Conservation (phyloP, 2,113 vertebrate species). For the Pachyramphus minor region DNA sequence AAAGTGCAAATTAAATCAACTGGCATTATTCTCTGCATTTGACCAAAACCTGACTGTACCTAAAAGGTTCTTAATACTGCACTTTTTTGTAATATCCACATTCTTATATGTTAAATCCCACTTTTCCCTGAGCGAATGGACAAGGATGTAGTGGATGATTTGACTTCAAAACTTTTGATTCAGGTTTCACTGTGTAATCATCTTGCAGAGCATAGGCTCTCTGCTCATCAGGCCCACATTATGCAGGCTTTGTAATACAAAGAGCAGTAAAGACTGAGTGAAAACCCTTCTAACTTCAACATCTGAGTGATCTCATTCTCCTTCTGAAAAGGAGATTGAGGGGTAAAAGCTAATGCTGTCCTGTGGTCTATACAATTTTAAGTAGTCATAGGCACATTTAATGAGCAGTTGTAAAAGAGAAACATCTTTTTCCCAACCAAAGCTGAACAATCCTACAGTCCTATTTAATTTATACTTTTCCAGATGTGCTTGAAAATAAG, state of each 20-base stretch:
- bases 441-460: background rate
- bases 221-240: background rate
- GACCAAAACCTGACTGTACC: background rate
- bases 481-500: background rate
- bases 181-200: background rate
- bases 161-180: background rate
- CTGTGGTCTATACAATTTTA: background rate
- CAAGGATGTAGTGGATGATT: background rate
- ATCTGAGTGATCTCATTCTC: background rate
- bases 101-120: background rate
- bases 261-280: background rate
- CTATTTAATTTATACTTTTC: background rate
- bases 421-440: background rate
- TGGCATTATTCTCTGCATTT: background rate
- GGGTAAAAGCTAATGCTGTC: background rate
- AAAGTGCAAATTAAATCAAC: background rate
- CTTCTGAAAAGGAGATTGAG: background rate
- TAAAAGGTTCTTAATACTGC: background rate
- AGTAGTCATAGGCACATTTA: background rate
- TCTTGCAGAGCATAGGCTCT: background rate
- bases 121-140: background rate
- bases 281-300: background rate
- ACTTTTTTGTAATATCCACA: background rate
- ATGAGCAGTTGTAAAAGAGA: background rate
- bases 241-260: background rate